Conservation (phyloP, 2,888 invertebrate species). For the Odontocerum albicorne region DNA sequence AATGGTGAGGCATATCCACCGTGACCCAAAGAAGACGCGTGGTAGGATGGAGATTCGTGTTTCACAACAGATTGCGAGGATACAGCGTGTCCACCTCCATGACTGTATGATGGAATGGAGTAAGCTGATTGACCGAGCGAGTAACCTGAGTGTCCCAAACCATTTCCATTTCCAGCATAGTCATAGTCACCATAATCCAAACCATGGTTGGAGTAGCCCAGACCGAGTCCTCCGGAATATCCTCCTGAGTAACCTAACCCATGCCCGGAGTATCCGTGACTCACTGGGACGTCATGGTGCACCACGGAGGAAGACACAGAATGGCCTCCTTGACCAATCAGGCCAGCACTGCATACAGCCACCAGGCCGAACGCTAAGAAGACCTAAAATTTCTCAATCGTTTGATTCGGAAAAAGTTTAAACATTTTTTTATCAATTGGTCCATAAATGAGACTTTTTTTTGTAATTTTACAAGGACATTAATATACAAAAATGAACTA, state of each 20-base stretch:
- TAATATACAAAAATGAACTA: too few relatives aligned
- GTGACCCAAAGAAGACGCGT: neutral
- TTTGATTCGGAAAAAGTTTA: too few relatives aligned
- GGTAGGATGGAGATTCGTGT: conserved; percentile 13
- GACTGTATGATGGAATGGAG: neutral
- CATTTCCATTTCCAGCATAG: conserved; percentile 1
- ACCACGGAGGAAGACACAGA: conserved; percentile 39
- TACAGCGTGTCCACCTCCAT: conserved; percentile 15
- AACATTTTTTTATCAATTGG: too few relatives aligned
- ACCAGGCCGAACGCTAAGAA: conserved; percentile 48
- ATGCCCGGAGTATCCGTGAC: conserved; percentile 36
- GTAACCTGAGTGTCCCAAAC: conserved; percentile 8
- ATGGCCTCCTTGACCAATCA: conserved; percentile 46
- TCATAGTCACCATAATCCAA: conserved; percentile 16
- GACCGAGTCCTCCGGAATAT: neutral
- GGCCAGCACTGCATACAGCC: conserved; percentile 52
- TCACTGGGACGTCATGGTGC: conserved; percentile 14
- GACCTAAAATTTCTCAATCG: too few relatives aligned
- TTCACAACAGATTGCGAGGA: conserved; percentile 20
- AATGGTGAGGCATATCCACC: neutral
- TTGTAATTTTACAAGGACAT: too few relatives aligned
- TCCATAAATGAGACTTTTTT: too few relatives aligned
- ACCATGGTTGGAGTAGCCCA: conserved; percentile 1
- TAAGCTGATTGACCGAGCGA: conserved; percentile 2
- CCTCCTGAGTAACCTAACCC: conserved; percentile 33